A percentile compares a stretch with the other conserved stretches of the same genome.
Evolutionary conservation across 2,888 invertebrate genomes (phyloP).

Genomic region (Psylliodes chrysocephalus): DNA sequence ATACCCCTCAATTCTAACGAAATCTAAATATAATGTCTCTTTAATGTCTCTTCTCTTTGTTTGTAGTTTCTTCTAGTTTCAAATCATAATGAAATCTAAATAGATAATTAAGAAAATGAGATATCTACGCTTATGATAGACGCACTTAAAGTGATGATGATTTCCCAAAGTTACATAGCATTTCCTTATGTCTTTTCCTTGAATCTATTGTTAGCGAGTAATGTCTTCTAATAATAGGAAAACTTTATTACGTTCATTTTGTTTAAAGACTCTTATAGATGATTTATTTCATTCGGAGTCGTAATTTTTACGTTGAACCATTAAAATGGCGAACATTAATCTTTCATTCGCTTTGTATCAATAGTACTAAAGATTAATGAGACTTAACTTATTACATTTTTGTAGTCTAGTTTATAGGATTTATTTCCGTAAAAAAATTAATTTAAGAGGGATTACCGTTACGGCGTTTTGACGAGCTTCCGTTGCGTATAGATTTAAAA

Average conservation of each 20-base stretch:
- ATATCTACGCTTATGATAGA: too few relatives aligned
- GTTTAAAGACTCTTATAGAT: conserved; percentile 18
- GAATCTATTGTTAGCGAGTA: conserved; percentile 9
- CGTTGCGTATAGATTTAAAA: too few relatives aligned
- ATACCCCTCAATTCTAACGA: too few relatives aligned
- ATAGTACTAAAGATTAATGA: conserved; percentile 19
- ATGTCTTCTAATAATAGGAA: conserved; percentile 20
- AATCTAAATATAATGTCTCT: too few relatives aligned
- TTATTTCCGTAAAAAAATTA: too few relatives aligned
- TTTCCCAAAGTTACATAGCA: neutral
- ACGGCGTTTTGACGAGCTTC: too few relatives aligned
- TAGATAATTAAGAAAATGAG: too few relatives aligned
- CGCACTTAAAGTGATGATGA: too few relatives aligned
- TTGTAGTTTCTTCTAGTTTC: too few relatives aligned
- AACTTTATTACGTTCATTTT: conserved; percentile 24
- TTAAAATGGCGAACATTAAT: conserved; percentile 16
- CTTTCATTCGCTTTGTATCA: conserved; percentile 20
- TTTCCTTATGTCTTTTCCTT: conserved; percentile 4
- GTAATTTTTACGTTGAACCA: conserved; percentile 21
- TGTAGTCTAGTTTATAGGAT: neutral
- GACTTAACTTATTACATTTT: neutral
- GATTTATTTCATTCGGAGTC: conserved; percentile 22
- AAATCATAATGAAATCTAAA: too few relatives aligned
- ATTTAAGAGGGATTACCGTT: too few relatives aligned
- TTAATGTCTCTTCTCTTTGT: too few relatives aligned